Percentiles rank a stretch among this genome's conserved stretches.
Evolutionary conservation across 2,113 vertebrate genomes (phyloP).

Genomic region (Platycercus adscitus): DNA sequence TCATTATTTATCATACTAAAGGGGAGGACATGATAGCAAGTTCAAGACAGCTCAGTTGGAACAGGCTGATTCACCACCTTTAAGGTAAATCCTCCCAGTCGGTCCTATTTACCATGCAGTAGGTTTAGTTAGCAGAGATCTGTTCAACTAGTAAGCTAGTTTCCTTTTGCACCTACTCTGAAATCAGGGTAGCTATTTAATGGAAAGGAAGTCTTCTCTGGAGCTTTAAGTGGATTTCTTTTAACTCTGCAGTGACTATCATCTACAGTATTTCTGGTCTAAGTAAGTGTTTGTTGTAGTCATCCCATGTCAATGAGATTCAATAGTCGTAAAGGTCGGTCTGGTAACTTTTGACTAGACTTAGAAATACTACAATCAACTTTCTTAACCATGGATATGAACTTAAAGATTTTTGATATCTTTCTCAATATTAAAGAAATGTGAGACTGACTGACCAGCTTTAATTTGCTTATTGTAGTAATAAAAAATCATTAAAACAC

Average conservation of each 20-base stretch:
- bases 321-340: not conserved
- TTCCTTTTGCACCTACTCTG: not conserved
- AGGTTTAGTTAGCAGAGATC: not conserved
- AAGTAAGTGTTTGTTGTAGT: not conserved
- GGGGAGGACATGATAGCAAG: not conserved
- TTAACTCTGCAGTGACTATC: not conserved
- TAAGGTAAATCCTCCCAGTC: not conserved
- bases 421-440: not conserved
- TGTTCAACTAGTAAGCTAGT: not conserved
- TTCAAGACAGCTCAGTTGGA: not conserved
- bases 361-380: not conserved
- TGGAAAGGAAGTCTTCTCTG: not conserved
- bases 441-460: not conserved
- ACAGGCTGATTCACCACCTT: not conserved
- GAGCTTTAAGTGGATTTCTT: not conserved
- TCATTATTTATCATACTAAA: not conserved
- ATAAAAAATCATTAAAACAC: not conserved
- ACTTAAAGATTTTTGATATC: not conserved
- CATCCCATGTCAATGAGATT: not conserved
- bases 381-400: not conserved
- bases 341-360: not conserved
- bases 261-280: not conserved
- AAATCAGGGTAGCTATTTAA: not conserved
- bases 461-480: not conserved
- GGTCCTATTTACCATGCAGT: not conserved